Percentiles rank a stretch among this genome's conserved stretches.
Evolutionary conservation across 2,797 vertebrate genomes (phyloP).

Genomic region (Linurgus olivaceus): DNA sequence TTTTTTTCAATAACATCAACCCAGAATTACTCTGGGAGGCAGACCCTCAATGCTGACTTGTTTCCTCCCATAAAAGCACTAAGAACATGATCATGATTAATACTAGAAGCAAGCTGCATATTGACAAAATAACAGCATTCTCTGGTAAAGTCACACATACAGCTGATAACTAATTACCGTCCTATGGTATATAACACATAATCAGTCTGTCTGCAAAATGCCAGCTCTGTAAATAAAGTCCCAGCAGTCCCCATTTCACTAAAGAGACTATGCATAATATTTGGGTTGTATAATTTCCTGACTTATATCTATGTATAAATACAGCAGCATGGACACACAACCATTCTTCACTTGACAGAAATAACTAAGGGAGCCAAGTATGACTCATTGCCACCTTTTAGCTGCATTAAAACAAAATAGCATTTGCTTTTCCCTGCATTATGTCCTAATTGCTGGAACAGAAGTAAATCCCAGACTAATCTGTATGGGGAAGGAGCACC

Average conservation of each 20-base stretch:
- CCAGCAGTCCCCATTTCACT: not conserved
- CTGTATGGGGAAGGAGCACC: not conserved
- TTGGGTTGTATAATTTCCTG: slow-evolving; percentile 14
- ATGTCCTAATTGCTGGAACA: not conserved
- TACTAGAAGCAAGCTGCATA: not conserved
- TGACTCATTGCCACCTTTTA: not conserved
- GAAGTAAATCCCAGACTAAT: not conserved
- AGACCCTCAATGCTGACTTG: not conserved
- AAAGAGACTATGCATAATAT: slow-evolving; percentile 19
- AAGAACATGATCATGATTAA: not conserved
- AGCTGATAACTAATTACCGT: slow-evolving; percentile 59
- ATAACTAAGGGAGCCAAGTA: not conserved
- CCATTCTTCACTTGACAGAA: not conserved
- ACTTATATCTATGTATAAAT: slow-evolving; percentile 3
- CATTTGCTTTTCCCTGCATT: not conserved
- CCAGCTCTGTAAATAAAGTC: slow-evolving; percentile 60
- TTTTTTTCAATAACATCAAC: not conserved
- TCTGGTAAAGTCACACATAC: not conserved
- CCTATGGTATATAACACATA: slow-evolving; percentile 1
- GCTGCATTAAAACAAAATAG: not conserved
- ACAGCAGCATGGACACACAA: not conserved
- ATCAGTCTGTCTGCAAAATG: slow-evolving; percentile 48
- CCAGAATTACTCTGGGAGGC: not conserved
- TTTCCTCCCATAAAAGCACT: not conserved
- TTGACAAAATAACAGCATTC: not conserved